phyloP scores from a whole-genome alignment of 2,113 vertebrate species.

The Ammospiza caudacuta region DNA sequence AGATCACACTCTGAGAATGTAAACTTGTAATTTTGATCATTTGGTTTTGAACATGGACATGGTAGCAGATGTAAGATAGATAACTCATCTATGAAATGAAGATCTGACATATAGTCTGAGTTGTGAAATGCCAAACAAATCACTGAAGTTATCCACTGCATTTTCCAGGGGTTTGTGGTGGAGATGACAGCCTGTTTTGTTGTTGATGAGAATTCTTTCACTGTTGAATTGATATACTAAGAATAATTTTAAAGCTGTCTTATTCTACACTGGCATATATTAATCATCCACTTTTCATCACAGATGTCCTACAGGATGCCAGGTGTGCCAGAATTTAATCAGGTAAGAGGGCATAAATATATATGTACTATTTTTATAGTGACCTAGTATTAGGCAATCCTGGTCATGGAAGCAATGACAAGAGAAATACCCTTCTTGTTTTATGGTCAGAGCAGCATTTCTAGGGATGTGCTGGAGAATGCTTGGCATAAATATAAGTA shows the following conservation, averaged over 20 bases:
- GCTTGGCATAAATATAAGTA: background rate
- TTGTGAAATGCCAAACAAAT: background rate
- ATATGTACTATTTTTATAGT: background rate
- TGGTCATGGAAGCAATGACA: background rate
- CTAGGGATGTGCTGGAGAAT: background rate
- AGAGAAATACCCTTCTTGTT: background rate
- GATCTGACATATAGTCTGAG: background rate
- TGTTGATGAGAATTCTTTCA: background rate
- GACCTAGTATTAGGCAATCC: background rate
- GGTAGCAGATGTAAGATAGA: background rate
- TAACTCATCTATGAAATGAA: background rate
- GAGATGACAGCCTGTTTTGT: background rate
- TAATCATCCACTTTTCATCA: conserved; percentile 32
- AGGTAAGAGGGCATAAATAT: conserved; percentile 76
- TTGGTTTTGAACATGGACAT: background rate
- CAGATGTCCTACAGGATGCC: conserved; percentile 89
- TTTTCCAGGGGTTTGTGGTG: background rate
- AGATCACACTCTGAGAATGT: background rate
- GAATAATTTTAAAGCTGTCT: background rate
- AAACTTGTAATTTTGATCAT: background rate
- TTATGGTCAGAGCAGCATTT: background rate
- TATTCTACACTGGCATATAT: background rate
- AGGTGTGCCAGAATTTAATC: conserved; percentile 93
- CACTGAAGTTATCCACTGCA: background rate
- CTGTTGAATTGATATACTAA: background rate